Conservation (phyloP, 1,140 invertebrate genomes). For the Conus betulinus region DNA sequence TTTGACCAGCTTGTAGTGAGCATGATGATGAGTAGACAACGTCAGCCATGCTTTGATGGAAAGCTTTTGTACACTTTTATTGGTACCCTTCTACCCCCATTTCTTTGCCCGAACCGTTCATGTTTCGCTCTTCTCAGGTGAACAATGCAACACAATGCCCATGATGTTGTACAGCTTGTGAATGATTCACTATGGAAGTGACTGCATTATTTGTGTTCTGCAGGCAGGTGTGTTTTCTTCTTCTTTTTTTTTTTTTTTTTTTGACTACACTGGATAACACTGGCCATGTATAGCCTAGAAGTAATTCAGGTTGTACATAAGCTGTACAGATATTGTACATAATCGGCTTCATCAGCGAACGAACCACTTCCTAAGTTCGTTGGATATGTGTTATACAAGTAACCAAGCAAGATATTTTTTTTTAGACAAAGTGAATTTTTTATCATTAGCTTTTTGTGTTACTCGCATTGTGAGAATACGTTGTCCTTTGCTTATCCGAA, state of each 20-base stretch:
- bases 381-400: too few relatives aligned
- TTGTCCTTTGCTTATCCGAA: too few relatives aligned
- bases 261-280: not conserved
- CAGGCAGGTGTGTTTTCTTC: not conserved
- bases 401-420: too few relatives aligned
- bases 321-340: not conserved
- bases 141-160: not conserved
- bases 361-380: too few relatives aligned
- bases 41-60: not conserved
- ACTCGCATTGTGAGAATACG: too few relatives aligned
- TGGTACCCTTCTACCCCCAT: too few relatives aligned
- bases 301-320: not conserved
- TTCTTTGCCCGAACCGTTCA: not conserved
- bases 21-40: too few relatives aligned
- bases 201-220: not conserved
- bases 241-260: not conserved
- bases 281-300: not conserved
- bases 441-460: too few relatives aligned
- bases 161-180: not conserved
- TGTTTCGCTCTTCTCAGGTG: not conserved
- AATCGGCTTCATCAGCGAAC: not conserved
- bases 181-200: not conserved
- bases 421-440: too few relatives aligned
- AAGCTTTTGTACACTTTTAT: not conserved
- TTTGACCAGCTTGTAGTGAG: too few relatives aligned